Conservation (phyloP, 2,113 vertebrate genomes). For the Salvelinus sp. region DNA sequence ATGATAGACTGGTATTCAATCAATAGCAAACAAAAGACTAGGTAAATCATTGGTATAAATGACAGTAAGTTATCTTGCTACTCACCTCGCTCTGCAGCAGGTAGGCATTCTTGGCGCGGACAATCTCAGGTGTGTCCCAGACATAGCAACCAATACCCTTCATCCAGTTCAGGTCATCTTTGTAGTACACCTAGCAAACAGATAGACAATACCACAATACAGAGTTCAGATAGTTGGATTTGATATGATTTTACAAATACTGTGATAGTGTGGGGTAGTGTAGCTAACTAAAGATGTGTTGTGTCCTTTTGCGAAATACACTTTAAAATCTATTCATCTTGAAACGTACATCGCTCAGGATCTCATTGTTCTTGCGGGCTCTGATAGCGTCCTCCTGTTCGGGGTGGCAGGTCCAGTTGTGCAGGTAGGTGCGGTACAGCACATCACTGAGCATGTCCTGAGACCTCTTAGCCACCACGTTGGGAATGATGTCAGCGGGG, state of each 20-base stretch:
- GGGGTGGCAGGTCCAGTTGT: conserved; percentile 93
- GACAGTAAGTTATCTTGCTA: neutral
- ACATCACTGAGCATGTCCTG: conserved; percentile 95
- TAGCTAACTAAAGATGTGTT: neutral
- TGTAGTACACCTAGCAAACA: conserved; percentile 83
- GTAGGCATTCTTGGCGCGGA: conserved; percentile 92
- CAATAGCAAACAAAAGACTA: neutral
- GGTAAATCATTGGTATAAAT: too few species aligned
- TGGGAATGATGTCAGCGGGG: conserved; percentile 90
- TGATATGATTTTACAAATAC: neutral
- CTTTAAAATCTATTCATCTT: too few species aligned
- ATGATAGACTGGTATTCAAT: neutral
- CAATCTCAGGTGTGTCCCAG: conserved; percentile 96
- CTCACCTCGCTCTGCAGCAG: conserved; percentile 94
- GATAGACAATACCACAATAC: neutral
- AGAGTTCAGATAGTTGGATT: neutral
- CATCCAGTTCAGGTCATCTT: conserved; percentile 95
- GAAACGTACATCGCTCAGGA: conserved; percentile 88
- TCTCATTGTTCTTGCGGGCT: conserved; percentile 88
- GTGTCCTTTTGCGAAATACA: too few species aligned
- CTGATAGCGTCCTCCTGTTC: conserved; percentile 83
- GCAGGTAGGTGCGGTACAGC: conserved; percentile 85
- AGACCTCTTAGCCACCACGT: conserved; percentile 89
- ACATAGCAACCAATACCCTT: conserved; percentile 91
- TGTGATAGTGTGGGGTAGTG: neutral